Evolutionary conservation across 2,797 vertebrate genomes (phyloP).

Genomic region (Sebastes vulpes): DNA sequence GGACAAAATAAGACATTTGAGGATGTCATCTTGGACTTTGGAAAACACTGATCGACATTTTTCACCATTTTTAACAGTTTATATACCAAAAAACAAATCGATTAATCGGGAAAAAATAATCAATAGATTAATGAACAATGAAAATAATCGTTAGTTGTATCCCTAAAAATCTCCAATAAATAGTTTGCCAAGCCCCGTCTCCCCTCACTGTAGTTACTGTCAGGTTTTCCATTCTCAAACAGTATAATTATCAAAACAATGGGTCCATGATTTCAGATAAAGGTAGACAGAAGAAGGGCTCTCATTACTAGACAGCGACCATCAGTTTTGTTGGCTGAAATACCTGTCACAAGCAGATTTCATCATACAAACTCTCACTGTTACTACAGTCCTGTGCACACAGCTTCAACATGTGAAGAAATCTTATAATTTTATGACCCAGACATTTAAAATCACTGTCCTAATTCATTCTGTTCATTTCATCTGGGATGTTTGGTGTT

Average conservation of each 20-base stretch:
- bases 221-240: background rate
- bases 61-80: too few relatives aligned
- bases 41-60: too few relatives aligned
- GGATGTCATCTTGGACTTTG: too few relatives aligned
- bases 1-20: too few relatives aligned
- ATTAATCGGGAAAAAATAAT: background rate
- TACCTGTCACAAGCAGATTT: background rate
- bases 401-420: background rate
- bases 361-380: background rate
- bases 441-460: slow-evolving; percentile 4
- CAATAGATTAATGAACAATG: too few relatives aligned
- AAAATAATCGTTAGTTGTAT: too few relatives aligned
- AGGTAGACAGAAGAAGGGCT: background rate
- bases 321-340: background rate
- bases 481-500: slow-evolving; percentile 23
- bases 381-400: background rate
- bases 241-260: background rate
- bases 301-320: background rate
- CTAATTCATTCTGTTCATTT: slow-evolving; percentile 23
- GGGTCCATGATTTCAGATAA: background rate
- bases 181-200: background rate
- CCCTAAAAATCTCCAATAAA: background rate
- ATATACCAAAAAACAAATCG: too few relatives aligned
- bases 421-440: background rate
- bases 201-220: background rate